Conservation (phyloP, 2,888 invertebrate species). For the Cephus spinipes region DNA sequence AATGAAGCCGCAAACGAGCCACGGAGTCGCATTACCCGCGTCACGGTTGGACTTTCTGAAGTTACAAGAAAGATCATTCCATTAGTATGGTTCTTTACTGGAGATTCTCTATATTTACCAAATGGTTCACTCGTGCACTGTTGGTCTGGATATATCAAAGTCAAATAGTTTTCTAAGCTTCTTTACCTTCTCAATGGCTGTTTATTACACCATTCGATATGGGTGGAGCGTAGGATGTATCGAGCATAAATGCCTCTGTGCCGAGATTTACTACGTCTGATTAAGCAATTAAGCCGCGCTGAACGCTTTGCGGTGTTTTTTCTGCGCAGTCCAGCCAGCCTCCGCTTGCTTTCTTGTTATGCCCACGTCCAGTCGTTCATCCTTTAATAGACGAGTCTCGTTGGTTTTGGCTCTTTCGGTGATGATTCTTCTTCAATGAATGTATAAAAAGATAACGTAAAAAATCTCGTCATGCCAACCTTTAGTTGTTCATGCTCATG, state of each 20-base stretch:
- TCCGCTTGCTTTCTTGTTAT: slow-evolving; percentile 43
- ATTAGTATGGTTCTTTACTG: background rate
- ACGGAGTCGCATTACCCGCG: slow-evolving; percentile 2
- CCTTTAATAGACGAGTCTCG: slow-evolving; percentile 20
- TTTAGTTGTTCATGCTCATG: slow-evolving; percentile 43
- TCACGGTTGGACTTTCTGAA: background rate
- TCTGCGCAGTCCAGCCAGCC: slow-evolving; percentile 29
- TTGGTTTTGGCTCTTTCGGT: background rate
- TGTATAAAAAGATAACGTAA: slow-evolving; percentile 30
- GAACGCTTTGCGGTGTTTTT: slow-evolving; percentile 46
- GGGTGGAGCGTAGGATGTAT: slow-evolving; percentile 11
- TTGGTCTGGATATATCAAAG: background rate
- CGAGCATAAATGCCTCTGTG: slow-evolving; percentile 54
- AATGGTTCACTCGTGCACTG: background rate
- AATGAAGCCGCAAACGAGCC: slow-evolving; percentile 30
- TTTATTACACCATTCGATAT: background rate
- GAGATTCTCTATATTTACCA: background rate
- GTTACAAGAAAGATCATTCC: background rate
- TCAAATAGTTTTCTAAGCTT: background rate
- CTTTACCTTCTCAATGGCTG: background rate
- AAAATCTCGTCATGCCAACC: slow-evolving; percentile 44
- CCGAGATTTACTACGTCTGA: slow-evolving; percentile 63
- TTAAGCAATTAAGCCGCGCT: slow-evolving; percentile 61
- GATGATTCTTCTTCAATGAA: background rate
- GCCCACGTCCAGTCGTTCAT: slow-evolving; percentile 23